These are phyloP conservation scores for Leptatherina wallacei DNA, from an alignment of 2,797 vertebrate genomes.

Conservation along the genomic window DNA sequence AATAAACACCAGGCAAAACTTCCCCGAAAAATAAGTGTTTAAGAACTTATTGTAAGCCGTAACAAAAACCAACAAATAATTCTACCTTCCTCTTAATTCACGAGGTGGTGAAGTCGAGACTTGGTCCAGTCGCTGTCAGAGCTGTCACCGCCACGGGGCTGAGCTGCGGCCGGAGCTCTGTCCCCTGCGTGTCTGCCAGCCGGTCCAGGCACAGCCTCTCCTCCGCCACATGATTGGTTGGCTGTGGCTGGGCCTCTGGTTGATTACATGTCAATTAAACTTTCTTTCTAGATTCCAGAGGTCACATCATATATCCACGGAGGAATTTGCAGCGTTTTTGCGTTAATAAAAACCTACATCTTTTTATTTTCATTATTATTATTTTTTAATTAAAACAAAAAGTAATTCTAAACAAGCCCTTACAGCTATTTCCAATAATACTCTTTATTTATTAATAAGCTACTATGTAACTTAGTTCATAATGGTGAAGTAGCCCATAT, in stretches of 20 bases:
- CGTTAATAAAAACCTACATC: neutral
- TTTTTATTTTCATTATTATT: neutral
- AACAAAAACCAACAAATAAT: neutral
- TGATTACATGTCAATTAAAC: constrained; percentile 53
- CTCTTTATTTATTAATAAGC: neutral
- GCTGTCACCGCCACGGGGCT: constrained; percentile 55
- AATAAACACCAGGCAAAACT: constrained; percentile 30
- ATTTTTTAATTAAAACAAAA: neutral
- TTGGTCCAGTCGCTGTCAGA: constrained; percentile 39
- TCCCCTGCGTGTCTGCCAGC: constrained; percentile 47
- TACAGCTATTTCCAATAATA: neutral
- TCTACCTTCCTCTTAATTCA: constrained; percentile 61
- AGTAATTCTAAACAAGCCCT: neutral
- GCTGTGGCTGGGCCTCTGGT: constrained; percentile 24
- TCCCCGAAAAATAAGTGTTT: neutral
- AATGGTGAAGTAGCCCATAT: neutral
- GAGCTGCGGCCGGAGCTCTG: constrained; percentile 52
- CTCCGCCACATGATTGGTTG: constrained; percentile 73
- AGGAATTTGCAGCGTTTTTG: neutral
- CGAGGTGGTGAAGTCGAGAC: constrained; percentile 30
- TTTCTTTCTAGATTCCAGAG: constrained; percentile 5
- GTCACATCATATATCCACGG: neutral
- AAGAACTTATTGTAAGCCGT: neutral
- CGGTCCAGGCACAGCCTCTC: constrained; percentile 61
- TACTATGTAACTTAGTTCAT: neutral